phyloP scores from a whole-genome alignment of 2,888 invertebrate genomes.

The Calephelis perditalis region DNA sequence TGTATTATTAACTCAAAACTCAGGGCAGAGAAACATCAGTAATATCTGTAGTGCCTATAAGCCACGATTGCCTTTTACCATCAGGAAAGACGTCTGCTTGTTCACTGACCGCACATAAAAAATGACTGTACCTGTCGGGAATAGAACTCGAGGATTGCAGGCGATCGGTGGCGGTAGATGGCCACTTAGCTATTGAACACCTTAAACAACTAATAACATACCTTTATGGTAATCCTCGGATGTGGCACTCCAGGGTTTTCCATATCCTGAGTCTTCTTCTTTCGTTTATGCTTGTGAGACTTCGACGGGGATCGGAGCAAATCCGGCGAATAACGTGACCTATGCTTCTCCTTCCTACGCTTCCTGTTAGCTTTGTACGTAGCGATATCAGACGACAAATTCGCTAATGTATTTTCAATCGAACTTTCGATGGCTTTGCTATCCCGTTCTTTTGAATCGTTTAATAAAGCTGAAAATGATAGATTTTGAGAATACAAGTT shows the following conservation, averaged over 20 bases:
- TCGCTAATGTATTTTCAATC: constrained; percentile 66
- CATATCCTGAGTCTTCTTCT: constrained; percentile 86
- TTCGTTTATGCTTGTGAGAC: constrained; percentile 88
- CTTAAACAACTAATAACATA: constrained; percentile 38
- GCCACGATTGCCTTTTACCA: too few relatives aligned
- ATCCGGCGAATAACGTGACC: constrained; percentile 85
- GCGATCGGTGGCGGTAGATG: too few relatives aligned
- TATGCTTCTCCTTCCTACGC: constrained; percentile 86
- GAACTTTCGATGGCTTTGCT: constrained; percentile 68
- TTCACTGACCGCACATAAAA: too few relatives aligned
- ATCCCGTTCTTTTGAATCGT: constrained; percentile 61
- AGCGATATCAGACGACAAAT: constrained; percentile 68
- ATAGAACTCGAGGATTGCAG: too few relatives aligned
- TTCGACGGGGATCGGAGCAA: constrained; percentile 81
- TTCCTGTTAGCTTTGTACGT: constrained; percentile 82
- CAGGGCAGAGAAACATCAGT: too few relatives aligned
- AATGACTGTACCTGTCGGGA: too few relatives aligned
- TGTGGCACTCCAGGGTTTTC: constrained; percentile 76
- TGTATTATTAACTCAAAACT: too few relatives aligned
- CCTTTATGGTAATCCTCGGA: constrained; percentile 90
- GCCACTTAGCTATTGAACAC: too few relatives aligned
- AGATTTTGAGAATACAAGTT: constrained; percentile 56
- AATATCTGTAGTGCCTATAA: too few relatives aligned
- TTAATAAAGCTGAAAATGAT: constrained; percentile 69
- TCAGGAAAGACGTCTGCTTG: too few relatives aligned